Percentiles rank a stretch among this genome's conserved stretches.
Conservation (phyloP, 1,140 invertebrate species). For the Aphaenogaster ashmeadi region DNA sequence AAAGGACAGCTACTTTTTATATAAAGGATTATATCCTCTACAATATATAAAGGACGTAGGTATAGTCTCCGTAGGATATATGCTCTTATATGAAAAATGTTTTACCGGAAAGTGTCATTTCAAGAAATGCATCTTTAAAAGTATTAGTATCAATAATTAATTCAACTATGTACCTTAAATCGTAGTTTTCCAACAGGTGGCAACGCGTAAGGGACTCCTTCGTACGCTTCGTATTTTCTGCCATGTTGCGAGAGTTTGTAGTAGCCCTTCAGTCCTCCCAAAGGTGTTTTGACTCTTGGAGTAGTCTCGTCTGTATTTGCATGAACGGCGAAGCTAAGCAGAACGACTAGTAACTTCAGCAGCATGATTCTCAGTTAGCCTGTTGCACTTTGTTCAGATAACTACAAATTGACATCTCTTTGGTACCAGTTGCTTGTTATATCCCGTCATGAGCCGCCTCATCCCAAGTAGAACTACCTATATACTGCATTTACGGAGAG, state of each 20-base stretch:
- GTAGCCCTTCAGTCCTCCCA: constrained; percentile 81
- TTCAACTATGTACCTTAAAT: constrained; percentile 86
- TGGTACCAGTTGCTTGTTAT: neutral
- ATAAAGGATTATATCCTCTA: no score
- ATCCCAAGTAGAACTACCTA: no score
- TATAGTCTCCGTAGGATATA: no score
- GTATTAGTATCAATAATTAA: neutral
- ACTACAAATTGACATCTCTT: neutral
- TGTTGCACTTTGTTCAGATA: neutral
- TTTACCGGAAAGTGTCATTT: neutral
- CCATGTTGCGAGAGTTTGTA: constrained; percentile 82
- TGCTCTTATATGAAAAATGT: no score
- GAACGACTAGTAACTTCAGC: neutral
- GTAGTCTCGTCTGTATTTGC: constrained; percentile 58
- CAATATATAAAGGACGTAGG: no score
- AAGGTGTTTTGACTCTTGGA: constrained; percentile 79
- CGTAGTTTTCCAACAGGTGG: constrained; percentile 88
- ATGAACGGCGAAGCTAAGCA: neutral
- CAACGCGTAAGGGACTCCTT: constrained; percentile 89
- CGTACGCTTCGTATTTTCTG: constrained; percentile 87
- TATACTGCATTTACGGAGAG: no score
- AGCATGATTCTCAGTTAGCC: neutral
- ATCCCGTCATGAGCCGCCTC: neutral
- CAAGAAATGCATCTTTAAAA: neutral
- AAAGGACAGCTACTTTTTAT: no score